Percentiles rank a stretch among this genome's conserved stretches.
These are phyloP conservation scores for Ara ararauna DNA, from an alignment of 2,797 vertebrate species.

Conservation along the genomic window DNA sequence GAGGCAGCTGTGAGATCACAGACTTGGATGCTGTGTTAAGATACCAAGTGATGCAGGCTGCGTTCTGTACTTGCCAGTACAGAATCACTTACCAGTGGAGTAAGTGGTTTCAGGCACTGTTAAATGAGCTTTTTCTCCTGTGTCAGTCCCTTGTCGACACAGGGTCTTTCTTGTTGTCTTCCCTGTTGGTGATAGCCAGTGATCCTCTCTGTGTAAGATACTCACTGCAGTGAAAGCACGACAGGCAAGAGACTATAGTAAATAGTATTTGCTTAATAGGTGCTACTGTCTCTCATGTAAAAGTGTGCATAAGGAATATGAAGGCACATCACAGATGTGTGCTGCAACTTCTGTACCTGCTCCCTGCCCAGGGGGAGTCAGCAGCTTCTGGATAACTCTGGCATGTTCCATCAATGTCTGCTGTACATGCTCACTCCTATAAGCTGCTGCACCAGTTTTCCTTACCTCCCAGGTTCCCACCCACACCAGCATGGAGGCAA, in stretches of 20 bases:
- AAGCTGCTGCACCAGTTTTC: background rate
- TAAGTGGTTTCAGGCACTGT: background rate
- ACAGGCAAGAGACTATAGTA: background rate
- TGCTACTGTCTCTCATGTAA: rapidly evolving
- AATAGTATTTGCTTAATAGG: rapidly evolving
- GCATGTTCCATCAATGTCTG: rapidly evolving
- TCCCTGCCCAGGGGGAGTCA: background rate
- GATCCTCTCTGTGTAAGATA: background rate
- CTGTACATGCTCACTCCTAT: background rate
- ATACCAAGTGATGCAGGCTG: rapidly evolving
- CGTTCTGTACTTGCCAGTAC: background rate
- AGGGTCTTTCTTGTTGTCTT: background rate
- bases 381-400: background rate
- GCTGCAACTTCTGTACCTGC: background rate
- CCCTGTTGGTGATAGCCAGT: background rate
- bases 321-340: background rate
- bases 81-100: background rate
- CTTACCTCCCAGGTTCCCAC: background rate
- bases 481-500: rapidly evolving
- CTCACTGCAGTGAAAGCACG: background rate
- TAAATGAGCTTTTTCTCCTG: background rate
- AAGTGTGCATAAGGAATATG: background rate
- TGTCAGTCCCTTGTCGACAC: rapidly evolving
- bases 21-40: background rate
- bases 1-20: background rate